Base-by-base conservation (phyloP, 2,888 invertebrate species). In the Eilema griseolum region DNA sequence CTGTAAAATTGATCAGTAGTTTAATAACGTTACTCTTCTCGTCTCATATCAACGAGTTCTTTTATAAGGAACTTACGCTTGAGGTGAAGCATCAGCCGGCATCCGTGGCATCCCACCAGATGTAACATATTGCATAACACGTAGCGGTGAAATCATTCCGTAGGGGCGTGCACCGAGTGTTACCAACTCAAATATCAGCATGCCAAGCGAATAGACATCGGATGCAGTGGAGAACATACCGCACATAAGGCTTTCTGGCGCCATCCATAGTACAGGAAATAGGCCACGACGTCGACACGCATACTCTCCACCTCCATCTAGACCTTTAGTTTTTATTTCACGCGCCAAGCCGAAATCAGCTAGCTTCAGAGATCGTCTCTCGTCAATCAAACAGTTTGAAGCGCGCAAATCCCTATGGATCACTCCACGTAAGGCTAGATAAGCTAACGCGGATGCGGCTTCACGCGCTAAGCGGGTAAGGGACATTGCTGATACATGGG, bases 271-370 rank as follows among this genome's bases (percentile, higher is more conserved):
- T 2, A 98, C 98, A 0, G 98, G 98, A 72, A 98, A 93, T 96
- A 98, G 96, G 82, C 97, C 97, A 90, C 97, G 98, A 41, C 98
- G 96, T 84, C 96, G 97, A 85, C 98, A 98, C 76, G 97, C 96
- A 90, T 98, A 98, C 96, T 74, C 98, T 0, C 97, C 97, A 97
- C 97, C 98, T 23, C 82, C 78, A 33, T 76, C 78, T 56, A 64
- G 97, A 69, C 97, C 97, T 78, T 97, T 97, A 83, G 96, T 97
- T 92, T 97, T 97, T 97, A 97, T 98, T 24, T 97, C 73, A 10
- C 98, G 95, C 0, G 98, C 97, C 98, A 98, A 97, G 10, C 98
- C 98, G 90, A 98, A 99, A 89, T 98, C 98, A 0, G 97, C 98
- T 14, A 97, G 94, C 71, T 98, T 98, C 0, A 98, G 96, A 0